Percentiles rank a stretch among this genome's conserved stretches.
Evolutionary conservation across 2,797 vertebrate genomes (phyloP).

Genomic region (Picus viridis): DNA sequence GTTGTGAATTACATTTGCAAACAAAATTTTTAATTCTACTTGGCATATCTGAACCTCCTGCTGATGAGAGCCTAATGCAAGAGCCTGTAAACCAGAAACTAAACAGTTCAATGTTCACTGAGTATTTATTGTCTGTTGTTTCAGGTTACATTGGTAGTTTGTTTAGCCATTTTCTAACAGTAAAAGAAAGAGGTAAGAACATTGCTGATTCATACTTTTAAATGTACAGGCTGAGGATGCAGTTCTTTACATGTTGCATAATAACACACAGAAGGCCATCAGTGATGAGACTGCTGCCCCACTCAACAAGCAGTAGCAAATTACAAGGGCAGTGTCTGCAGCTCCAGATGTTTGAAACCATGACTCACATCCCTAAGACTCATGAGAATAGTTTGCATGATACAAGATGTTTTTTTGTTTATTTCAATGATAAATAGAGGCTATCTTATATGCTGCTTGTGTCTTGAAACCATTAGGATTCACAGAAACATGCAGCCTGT

Average conservation of each 20-base stretch:
- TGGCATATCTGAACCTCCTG: neutral
- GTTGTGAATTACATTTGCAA: neutral
- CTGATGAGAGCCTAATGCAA: neutral
- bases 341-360: neutral
- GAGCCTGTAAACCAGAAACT: neutral
- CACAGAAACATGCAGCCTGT: rapidly evolving
- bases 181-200: neutral
- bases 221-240: neutral
- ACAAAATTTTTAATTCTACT: neutral
- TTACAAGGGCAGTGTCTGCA: neutral
- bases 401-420: neutral
- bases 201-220: neutral
- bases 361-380: neutral
- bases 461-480: neutral
- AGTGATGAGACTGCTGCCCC: neutral
- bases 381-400: neutral
- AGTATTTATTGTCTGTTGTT: neutral
- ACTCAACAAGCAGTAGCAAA: neutral
- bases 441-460: neutral
- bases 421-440: neutral
- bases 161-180: neutral
- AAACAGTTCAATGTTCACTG: neutral
- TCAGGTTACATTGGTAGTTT: neutral
- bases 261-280: neutral
- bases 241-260: neutral